Percentiles rank a stretch among this genome's conserved stretches.
phyloP scores from a whole-genome alignment of 2,797 vertebrate genomes.

The Dipus sagitta region DNA sequence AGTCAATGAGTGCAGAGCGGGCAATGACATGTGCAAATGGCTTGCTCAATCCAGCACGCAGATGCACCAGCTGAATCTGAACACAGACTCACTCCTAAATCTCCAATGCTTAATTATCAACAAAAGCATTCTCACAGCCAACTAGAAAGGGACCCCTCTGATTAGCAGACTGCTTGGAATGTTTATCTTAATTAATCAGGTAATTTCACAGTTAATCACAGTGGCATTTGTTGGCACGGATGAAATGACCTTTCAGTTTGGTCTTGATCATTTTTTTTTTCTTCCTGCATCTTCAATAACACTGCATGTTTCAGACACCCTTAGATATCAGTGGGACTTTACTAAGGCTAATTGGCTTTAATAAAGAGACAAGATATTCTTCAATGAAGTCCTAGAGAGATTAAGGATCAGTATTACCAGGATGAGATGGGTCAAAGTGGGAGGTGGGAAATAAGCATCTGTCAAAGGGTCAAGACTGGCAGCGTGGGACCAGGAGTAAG shows the following conservation, averaged over 20 bases:
- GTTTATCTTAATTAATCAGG: conserved; percentile 51
- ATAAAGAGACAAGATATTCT: neutral
- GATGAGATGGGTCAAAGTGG: neutral
- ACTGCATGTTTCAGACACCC: too few relatives aligned
- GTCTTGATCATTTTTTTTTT: conserved; percentile 9
- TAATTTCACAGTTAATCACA: conserved; percentile 48
- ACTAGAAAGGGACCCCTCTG: neutral
- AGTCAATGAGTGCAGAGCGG: neutral
- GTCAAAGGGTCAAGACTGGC: too few relatives aligned
- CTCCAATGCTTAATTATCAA: neutral
- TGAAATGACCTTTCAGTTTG: neutral
- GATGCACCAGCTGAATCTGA: conserved; percentile 3
- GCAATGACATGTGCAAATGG: neutral
- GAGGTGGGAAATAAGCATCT: neutral
- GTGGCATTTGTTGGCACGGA: conserved; percentile 35
- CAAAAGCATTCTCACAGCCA: neutral
- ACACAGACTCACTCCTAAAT: neutral
- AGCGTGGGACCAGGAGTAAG: neutral
- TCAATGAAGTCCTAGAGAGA: neutral
- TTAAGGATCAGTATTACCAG: neutral
- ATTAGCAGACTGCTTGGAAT: conserved; percentile 15
- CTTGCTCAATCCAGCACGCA: neutral
- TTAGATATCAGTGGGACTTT: neutral
- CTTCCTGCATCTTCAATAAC: neutral
- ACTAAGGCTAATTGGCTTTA: neutral